These are phyloP conservation scores for Bucco capensis DNA, from an alignment of 2,113 vertebrate genomes.

Conservation along the genomic window DNA sequence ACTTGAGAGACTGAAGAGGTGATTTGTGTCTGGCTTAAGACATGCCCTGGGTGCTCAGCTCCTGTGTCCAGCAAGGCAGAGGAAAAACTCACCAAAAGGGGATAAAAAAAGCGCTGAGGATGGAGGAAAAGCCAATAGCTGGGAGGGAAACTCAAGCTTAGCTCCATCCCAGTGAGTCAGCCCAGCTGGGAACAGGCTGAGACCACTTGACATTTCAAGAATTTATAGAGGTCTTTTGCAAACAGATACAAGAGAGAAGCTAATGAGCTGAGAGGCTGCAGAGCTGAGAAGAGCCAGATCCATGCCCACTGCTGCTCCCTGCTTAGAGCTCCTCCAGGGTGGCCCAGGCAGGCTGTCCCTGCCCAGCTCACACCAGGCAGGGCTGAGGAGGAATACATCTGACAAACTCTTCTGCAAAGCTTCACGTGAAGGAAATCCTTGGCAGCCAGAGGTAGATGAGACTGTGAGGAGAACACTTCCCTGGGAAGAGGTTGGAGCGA, in stretches of 20 bases:
- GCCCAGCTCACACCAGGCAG: background rate
- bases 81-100: background rate
- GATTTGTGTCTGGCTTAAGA: background rate
- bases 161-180: background rate
- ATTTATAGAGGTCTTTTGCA: conserved; percentile 55
- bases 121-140: conserved; percentile 39
- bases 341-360: background rate
- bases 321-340: background rate
- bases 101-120: background rate
- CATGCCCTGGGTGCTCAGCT: background rate
- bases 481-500: too few species aligned
- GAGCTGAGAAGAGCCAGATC: background rate
- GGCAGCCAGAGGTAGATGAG: fast-evolving
- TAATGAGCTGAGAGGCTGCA: conserved; percentile 37
- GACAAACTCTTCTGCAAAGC: background rate
- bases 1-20: background rate
- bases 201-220: conserved; percentile 46
- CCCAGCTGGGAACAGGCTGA: conserved; percentile 49
- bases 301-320: background rate
- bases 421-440: background rate
- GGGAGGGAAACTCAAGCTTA: conserved; percentile 17
- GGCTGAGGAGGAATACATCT: background rate
- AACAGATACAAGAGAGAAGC: conserved; percentile 53
- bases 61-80: background rate
- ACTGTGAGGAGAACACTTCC: background rate